Percentiles rank a stretch among this genome's conserved stretches.
These are phyloP conservation scores for Sceloporus undulatus DNA, from an alignment of 2,113 vertebrate genomes.

Conservation along the genomic window DNA sequence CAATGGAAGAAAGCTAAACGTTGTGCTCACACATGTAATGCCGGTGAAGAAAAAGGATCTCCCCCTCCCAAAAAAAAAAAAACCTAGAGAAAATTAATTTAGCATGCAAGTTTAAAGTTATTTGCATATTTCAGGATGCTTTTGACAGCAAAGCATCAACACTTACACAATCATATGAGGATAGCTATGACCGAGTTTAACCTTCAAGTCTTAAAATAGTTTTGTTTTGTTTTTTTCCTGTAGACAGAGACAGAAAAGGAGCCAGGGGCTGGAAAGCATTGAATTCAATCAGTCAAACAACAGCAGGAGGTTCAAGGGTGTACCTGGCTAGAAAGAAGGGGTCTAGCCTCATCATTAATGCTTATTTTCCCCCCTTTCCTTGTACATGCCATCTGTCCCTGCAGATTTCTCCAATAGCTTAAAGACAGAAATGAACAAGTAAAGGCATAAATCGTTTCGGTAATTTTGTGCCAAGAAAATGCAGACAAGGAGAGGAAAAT, in stretches of 20 bases:
- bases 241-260: background rate
- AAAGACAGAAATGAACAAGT: conserved; percentile 9
- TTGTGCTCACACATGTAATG: background rate
- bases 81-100: background rate
- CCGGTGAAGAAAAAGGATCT: background rate
- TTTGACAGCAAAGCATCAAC: conserved; percentile 13
- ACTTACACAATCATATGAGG: conserved; percentile 17
- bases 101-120: background rate
- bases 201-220: conserved; percentile 12
- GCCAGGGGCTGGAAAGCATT: conserved; percentile 15
- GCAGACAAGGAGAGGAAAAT: conserved; percentile 4
- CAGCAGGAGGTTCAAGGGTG: conserved; percentile 19
- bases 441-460: background rate
- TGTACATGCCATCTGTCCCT: conserved; percentile 2
- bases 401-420: conserved; percentile 18
- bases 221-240: background rate
- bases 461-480: background rate
- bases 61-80: no score
- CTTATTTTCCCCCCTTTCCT: background rate
- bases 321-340: conserved; percentile 12
- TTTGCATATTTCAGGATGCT: background rate
- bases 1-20: background rate
- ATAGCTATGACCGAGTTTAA: background rate
- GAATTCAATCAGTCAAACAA: conserved; percentile 13
- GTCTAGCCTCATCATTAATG: conserved; percentile 12